A percentile compares a stretch with the other conserved stretches of the same genome.
Evolutionary conservation across 2,113 vertebrate species (phyloP).

Genomic region (Leucoraja erinaceus): DNA sequence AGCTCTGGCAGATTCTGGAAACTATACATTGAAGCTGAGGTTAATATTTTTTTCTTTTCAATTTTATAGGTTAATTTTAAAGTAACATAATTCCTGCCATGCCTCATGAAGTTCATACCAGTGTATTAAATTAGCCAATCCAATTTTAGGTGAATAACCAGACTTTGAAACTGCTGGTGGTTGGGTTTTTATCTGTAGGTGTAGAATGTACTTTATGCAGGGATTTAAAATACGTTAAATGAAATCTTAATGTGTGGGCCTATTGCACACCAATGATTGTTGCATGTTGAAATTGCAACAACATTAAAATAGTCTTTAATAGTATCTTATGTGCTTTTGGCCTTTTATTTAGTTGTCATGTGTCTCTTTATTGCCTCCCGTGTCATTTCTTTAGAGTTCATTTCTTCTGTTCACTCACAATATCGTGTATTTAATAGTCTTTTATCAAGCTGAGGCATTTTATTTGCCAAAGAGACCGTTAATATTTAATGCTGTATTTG

Average conservation of each 20-base stretch:
- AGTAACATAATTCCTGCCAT: constrained; percentile 55
- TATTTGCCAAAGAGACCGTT: constrained; percentile 22
- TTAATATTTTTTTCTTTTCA: constrained; percentile 77
- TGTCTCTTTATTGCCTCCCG: constrained; percentile 99
- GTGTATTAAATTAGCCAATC: constrained; percentile 30
- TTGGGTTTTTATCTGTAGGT: constrained; percentile 45
- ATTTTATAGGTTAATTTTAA: constrained; percentile 51
- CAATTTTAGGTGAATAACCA: constrained; percentile 24
- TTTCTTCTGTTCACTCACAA: constrained; percentile 54
- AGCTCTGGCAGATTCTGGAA: constrained; percentile 99
- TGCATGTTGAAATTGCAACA: constrained; percentile 99
- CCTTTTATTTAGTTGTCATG: constrained; percentile 99
- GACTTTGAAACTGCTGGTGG: constrained; percentile 19
- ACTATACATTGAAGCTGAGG: constrained; percentile 99
- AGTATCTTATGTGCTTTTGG: constrained; percentile 99
- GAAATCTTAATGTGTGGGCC: constrained; percentile 68
- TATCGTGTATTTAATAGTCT: constrained; percentile 35
- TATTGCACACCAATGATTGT: constrained; percentile 85
- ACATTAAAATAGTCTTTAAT: constrained; percentile 99
- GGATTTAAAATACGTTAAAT: constrained; percentile 50
- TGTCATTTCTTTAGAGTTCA: constrained; percentile 97
- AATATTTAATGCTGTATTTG: constrained; percentile 15
- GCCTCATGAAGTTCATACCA: constrained; percentile 69
- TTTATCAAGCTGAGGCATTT: constrained; percentile 27
- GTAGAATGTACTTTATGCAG: constrained; percentile 49